Conservation (phyloP, 2,113 vertebrate species). For the Natator depressus region DNA sequence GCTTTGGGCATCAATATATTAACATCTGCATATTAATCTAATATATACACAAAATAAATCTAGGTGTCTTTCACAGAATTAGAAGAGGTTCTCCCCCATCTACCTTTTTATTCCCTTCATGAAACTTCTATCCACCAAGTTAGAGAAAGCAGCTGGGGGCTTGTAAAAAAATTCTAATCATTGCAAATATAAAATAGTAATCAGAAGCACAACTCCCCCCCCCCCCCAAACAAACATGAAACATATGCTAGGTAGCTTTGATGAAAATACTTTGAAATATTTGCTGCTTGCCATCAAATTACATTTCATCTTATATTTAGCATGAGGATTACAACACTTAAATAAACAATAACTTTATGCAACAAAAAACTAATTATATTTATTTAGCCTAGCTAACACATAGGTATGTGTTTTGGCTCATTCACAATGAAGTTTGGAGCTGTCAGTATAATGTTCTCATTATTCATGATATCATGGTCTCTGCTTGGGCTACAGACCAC, state of each 20-base stretch:
- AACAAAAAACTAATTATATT: constrained; percentile 74
- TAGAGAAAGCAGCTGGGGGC: constrained; percentile 48
- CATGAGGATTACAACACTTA: constrained; percentile 71
- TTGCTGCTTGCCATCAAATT: constrained; percentile 72
- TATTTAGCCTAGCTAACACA: constrained; percentile 56
- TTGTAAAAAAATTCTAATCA: constrained; percentile 44
- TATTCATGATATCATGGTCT: constrained; percentile 42
- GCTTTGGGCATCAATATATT: not conserved
- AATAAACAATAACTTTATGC: constrained; percentile 73
- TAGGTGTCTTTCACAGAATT: not conserved
- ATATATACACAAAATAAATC: not conserved
- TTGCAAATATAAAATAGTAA: constrained; percentile 54
- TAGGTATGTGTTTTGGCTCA: constrained; percentile 56
- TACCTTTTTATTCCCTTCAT: not conserved
- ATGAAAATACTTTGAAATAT: constrained; percentile 66
- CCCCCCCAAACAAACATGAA: not conserved
- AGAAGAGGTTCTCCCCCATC: not conserved
- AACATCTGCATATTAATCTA: not conserved
- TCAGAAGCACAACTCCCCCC: not conserved
- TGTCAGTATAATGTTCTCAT: constrained; percentile 21
- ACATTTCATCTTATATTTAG: constrained; percentile 67
- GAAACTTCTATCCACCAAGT: constrained; percentile 8
- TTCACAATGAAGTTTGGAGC: constrained; percentile 58
- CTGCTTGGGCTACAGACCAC: not conserved
- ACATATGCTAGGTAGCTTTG: constrained; percentile 15